phyloP scores from a whole-genome alignment of 2,797 vertebrate genomes.

The Etheostoma nigrum region DNA sequence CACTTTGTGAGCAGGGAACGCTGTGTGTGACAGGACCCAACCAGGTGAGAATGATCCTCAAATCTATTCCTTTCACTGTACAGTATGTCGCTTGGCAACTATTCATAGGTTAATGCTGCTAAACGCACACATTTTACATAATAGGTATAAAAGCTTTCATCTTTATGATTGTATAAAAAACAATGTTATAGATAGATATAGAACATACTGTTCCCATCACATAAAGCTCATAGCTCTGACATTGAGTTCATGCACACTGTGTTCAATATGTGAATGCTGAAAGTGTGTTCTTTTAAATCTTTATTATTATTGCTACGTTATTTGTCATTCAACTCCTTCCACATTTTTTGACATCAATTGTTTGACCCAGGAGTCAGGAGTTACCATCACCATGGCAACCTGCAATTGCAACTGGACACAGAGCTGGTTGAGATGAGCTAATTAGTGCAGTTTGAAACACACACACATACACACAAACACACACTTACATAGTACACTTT shows the following conservation, averaged over 20 bases:
- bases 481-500: no score
- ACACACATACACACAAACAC: no score
- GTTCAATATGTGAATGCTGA: background rate
- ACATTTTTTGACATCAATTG: background rate
- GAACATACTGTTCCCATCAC: background rate
- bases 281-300: background rate
- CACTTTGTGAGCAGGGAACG: slow-evolving; percentile 82
- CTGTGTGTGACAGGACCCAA: slow-evolving; percentile 84
- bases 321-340: background rate
- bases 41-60: slow-evolving; percentile 75
- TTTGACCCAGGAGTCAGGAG: background rate
- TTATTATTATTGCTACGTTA: background rate
- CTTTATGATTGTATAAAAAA: background rate
- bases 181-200: slow-evolving; percentile 2
- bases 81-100: background rate
- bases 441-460: no score
- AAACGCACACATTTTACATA: background rate
- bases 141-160: background rate
- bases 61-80: background rate
- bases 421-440: background rate
- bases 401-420: background rate
- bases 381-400: background rate
- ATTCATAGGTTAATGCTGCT: slow-evolving; percentile 1
- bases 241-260: background rate
- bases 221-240: background rate